Base-by-base conservation (phyloP, 2,888 invertebrate species). In the Subacronicta megacephala region DNA sequence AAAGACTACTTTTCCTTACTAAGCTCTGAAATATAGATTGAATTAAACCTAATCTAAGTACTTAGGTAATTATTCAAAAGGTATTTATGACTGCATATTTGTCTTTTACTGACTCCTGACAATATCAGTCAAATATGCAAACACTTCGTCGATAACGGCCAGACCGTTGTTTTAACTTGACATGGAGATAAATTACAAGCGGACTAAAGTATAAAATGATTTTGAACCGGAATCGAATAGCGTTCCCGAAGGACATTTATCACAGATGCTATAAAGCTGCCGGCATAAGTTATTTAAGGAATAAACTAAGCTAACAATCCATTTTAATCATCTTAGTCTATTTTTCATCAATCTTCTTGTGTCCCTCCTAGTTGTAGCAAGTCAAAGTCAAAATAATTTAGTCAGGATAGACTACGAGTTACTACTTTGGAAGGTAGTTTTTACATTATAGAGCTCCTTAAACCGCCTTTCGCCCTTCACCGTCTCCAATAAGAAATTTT, bases 181-280 rank as follows among this genome's bases (percentile, higher is more conserved):
- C 57, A 29, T 10, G 2, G 4, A 70, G 64, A 66, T 66, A 66
- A 66, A 66, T 66, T 64, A 63, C 57, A 52, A 44, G 16, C 37
- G 35, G 47, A 52, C 51, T 31, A 49, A 56, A 57, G 51, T 51
- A 42, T 38, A 52, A 69, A 66, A 69, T 63, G 35, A 40, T 65
- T 60, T 56, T 37, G 64, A 70, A 57, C 70, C 70, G 64, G 65
- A 66, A 70, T 66, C 71, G 64, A 66, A 57, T 63, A 70, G 57
- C 37, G 65, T 70, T 63, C 64, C 57, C 26, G 57, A 66, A 70
- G 70, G 64, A 66, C 55, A 71, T 75, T 75, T 54, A 71, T 63
- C 70, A 55, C 40, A 38, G 59, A 56, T 53, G 55, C 54, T 60
- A 56, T 51, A 53, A 52, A 59, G 69, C 69, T 47, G 43, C 31